Base-by-base conservation (phyloP, 1,140 invertebrate genomes). In the Pollicipes pollicipes region DNA sequence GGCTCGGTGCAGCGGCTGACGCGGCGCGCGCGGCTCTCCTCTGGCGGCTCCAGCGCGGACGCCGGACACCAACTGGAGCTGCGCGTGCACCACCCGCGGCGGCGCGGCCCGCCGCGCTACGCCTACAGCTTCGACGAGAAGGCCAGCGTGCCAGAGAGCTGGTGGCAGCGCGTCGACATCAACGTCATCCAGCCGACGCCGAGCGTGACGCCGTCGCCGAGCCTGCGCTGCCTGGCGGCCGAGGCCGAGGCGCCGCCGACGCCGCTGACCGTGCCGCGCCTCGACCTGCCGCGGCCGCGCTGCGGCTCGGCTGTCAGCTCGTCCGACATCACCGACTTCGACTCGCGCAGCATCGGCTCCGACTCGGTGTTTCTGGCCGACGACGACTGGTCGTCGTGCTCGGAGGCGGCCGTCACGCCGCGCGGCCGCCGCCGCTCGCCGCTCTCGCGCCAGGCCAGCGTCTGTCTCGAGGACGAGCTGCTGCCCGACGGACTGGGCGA, bases 171-270 rank as follows among this genome's bases (percentile, higher is more conserved):
- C 30, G 74, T 75, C 32, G 75, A 75, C 67, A 74, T 75, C 63
- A 75, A 75, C 69, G 75, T 75, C 29, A 75, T 75, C 66, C 75
- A 75, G 37, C 75, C 75, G 27, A 75, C 75, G 24, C 75, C 75
- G 26, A 75, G 68, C 30, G 69, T 72, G 27, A 37, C 73, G 3
- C 64, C 64, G 31, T 73, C 74, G 35, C 67, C 72, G 6, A 45
- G 73, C 24, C 72, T 70, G 30, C 32, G 72, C 13, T 67, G 64
- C 27, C 30, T 68, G 30, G 73, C 70, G 28, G 71, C 71, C 27
- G 70, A 68, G 28, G 73, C 72, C 17, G 66, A 69, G 35, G 75
- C 74, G 32, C 71, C 66, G 27, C 72, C 30, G 74, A 73, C 16
- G 71, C 73, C 68, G 71, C 72, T 26, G 73, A 73, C 31, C 66